These are phyloP conservation scores for Drosophila anceps DNA, from an alignment of 2,888 invertebrate genomes.

Conservation along the genomic window DNA sequence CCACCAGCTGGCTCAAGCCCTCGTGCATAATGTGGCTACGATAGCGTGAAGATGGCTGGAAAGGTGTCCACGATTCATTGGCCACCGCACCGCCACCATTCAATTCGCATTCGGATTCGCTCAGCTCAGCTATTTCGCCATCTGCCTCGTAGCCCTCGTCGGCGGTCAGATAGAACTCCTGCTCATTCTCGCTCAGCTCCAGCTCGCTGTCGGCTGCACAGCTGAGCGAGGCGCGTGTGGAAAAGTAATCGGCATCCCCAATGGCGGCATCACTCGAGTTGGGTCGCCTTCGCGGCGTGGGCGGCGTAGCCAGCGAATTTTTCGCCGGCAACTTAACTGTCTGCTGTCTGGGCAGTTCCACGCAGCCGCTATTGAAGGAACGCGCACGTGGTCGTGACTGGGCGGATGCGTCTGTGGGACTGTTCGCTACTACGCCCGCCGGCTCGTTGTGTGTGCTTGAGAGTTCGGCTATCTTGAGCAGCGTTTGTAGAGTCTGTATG, in stretches of 20 bases:
- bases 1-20: slow-evolving; percentile 83
- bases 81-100: slow-evolving; percentile 47
- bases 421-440: slow-evolving; percentile 63
- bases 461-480: slow-evolving; percentile 84
- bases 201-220: slow-evolving; percentile 83
- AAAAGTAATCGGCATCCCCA: slow-evolving; percentile 82
- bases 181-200: slow-evolving; percentile 84
- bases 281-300: slow-evolving; percentile 66
- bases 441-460: slow-evolving; percentile 72
- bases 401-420: slow-evolving; percentile 46
- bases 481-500: slow-evolving; percentile 83
- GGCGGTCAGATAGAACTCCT: slow-evolving; percentile 83
- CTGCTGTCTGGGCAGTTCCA: slow-evolving; percentile 68
- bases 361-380: slow-evolving; percentile 67
- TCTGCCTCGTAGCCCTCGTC: slow-evolving; percentile 86
- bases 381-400: slow-evolving; percentile 61
- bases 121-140: slow-evolving; percentile 83
- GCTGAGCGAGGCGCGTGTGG: slow-evolving; percentile 81
- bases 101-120: slow-evolving; percentile 80
- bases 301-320: slow-evolving; percentile 69
- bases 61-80: slow-evolving; percentile 78
- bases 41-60: slow-evolving; percentile 83
- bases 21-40: slow-evolving; percentile 83
- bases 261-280: slow-evolving; percentile 72
- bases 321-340: slow-evolving; percentile 71